These are phyloP conservation scores for Scaeva pyrastri DNA, from an alignment of 2,888 invertebrate species.

Conservation along the genomic window DNA sequence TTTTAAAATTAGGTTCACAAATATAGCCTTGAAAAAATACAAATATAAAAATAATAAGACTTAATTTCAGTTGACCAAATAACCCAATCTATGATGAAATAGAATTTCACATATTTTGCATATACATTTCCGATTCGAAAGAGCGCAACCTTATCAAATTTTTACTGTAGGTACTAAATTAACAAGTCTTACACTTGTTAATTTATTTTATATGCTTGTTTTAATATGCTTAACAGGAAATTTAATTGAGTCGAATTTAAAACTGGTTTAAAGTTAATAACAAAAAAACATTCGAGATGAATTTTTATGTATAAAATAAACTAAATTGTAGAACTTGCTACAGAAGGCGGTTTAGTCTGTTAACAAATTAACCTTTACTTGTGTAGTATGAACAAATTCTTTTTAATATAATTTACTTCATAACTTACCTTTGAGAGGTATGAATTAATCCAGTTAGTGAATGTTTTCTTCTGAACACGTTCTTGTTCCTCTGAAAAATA, in stretches of 20 bases:
- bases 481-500: conserved; percentile 97
- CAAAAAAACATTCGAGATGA: not conserved
- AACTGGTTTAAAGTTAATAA: conserved; percentile 1
- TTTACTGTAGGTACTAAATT: not conserved
- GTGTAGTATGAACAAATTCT: no score
- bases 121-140: conserved; percentile 15
- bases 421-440: conserved; percentile 96
- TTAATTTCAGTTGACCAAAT: conserved; percentile 10
- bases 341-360: no score
- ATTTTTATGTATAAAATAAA: not conserved
- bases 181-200: not conserved
- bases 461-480: conserved; percentile 99
- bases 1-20: no score
- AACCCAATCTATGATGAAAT: conserved; percentile 23
- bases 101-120: conserved; percentile 48
- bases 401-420: no score
- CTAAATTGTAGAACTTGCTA: no score
- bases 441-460: conserved; percentile 99
- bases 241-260: conserved; percentile 1
- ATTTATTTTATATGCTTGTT: not conserved
- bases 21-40: conserved; percentile 51
- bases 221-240: not conserved
- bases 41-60: not conserved
- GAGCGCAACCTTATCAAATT: not conserved
- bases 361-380: no score